Base-by-base conservation (phyloP, 2,888 invertebrate species). In the Augochlorella aurata region DNA sequence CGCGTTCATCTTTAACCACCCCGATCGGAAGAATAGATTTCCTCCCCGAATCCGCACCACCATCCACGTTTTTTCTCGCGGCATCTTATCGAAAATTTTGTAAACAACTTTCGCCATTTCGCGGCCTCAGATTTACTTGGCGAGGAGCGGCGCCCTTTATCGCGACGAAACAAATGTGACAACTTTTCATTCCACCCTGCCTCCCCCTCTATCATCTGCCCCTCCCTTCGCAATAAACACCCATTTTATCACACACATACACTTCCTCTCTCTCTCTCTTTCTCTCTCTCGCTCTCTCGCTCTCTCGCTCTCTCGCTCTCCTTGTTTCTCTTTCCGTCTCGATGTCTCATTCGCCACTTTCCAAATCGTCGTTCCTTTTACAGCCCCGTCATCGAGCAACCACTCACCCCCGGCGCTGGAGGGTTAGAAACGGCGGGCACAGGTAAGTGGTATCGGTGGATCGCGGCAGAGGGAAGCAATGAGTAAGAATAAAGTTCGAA, bases 401-500 rank as follows among this genome's bases (percentile, higher is more conserved):
- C 66, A n/a, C 52, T 16, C n/a, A 21, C 16, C 21, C 9, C 47
- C 47, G 1, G 38, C 18, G 29, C 18, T 16, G 58, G n/a, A 74
- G 70, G 77, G 74, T 58, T 67, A 52, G 1, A 38, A 68, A 67
- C 44, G 21, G 68, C 44, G 61, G 21, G 70, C 61, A 67, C 81
- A 86, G 81, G 78, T 78, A 81, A 83, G 45, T 44, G 65, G 77
- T 47, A 78, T 65, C 63, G 77, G 65, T 29, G 73, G 58, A 79
- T 75, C 77, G 44, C 74, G 78, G 58, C 68, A 2, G 29, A 79
- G 77, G 68, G 66, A 75, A 76, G 73, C 73, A 69, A 86, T 81
- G 83, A 82, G 85, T 85, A 89, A 90, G 89, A 89, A 89, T 85
- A 92, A 88, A 88, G 88, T 88, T 88, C 88, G 82, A 88, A 87